Conservation (phyloP, 2,888 invertebrate genomes). For the Digitonthophagus gazella region DNA sequence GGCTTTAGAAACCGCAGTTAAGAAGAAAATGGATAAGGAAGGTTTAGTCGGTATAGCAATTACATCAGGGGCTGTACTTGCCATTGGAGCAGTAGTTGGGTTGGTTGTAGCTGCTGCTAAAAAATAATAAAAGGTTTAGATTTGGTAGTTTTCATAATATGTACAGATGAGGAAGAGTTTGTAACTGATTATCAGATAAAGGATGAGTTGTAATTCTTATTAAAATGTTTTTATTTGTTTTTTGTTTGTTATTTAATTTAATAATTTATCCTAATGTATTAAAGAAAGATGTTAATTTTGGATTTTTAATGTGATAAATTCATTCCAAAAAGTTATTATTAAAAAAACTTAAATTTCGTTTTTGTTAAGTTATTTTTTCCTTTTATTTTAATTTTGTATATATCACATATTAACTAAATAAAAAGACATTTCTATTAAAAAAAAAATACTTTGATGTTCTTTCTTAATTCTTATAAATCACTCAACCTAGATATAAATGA, state of each 20-base stretch:
- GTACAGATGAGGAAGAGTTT: background rate
- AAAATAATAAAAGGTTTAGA: slow-evolving; percentile 9
- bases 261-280: too few relatives aligned
- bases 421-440: background rate
- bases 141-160: background rate
- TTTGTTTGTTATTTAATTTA: background rate
- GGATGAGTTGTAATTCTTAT: background rate
- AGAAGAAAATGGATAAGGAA: slow-evolving; percentile 89
- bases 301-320: too few relatives aligned
- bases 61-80: slow-evolving; percentile 84
- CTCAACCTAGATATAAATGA: background rate
- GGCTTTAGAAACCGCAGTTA: slow-evolving; percentile 74
- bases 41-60: slow-evolving; percentile 86
- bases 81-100: slow-evolving; percentile 78
- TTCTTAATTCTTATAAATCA: background rate
- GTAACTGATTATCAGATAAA: background rate
- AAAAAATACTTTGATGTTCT: background rate
- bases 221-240: background rate
- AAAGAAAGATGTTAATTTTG: too few relatives aligned
- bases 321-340: too few relatives aligned
- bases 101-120: slow-evolving; percentile 66
- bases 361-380: too few relatives aligned
- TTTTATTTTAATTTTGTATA: too few relatives aligned
- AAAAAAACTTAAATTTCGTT: too few relatives aligned
- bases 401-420: too few relatives aligned